These are phyloP conservation scores for Pogonophryne albipinna DNA, from an alignment of 2,797 vertebrate species.

Conservation along the genomic window DNA sequence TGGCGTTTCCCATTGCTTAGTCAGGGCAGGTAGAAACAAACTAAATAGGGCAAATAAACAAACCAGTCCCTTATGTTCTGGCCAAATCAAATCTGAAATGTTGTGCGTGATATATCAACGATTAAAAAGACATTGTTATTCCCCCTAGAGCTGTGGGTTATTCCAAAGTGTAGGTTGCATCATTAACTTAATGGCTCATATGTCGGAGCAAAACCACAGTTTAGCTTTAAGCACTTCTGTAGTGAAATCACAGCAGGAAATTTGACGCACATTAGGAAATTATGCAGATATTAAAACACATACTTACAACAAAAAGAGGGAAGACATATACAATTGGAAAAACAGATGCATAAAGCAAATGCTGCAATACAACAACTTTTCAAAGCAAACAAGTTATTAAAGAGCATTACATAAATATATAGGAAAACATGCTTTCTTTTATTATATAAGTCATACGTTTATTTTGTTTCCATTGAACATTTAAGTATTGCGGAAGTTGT, in stretches of 20 bases:
- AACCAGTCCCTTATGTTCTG: slow-evolving; percentile 4
- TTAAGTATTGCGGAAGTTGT: not conserved
- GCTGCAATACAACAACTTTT: not conserved
- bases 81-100: slow-evolving; percentile 24
- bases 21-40: not conserved
- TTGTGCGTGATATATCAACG: slow-evolving; percentile 3
- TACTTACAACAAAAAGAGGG: not conserved
- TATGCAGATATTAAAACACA: not conserved
- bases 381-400: not conserved
- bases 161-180: slow-evolving; percentile 42
- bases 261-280: not conserved
- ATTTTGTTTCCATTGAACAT: not conserved
- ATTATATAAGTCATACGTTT: not conserved
- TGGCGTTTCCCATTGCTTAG: not conserved
- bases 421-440: not conserved
- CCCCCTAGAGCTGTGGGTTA: slow-evolving; percentile 22
- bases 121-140: slow-evolving; percentile 27
- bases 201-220: slow-evolving; percentile 20
- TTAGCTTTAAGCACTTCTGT: slow-evolving; percentile 19
- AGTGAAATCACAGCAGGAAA: not conserved
- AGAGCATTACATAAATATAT: not conserved
- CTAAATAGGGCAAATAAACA: slow-evolving; percentile 11
- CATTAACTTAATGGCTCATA: slow-evolving; percentile 47
- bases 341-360: not conserved
- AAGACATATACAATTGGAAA: not conserved